Conservation (phyloP, 2,888 invertebrate species). For the Melieria crassipennis region DNA sequence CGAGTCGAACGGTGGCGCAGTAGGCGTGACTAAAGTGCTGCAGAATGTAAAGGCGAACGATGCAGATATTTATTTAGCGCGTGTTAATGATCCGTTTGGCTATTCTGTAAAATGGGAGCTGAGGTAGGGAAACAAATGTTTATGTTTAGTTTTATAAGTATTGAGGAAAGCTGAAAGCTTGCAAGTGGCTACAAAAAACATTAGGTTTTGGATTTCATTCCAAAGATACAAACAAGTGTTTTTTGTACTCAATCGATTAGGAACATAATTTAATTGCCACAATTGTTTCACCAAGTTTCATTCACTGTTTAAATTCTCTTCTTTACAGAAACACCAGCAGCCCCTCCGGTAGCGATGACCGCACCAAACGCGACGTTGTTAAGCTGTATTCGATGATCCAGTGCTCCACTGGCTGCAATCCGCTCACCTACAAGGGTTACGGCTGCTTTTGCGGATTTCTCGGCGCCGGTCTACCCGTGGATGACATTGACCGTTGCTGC, state of each 20-base stretch:
- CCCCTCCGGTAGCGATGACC: constrained; percentile 55
- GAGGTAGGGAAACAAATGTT: constrained; percentile 44
- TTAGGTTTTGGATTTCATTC: too few relatives aligned
- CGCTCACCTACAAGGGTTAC: constrained; percentile 84
- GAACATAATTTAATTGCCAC: background rate
- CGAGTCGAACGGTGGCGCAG: background rate
- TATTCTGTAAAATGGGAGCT: constrained; percentile 62
- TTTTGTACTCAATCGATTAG: too few relatives aligned
- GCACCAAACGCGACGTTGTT: constrained; percentile 78
- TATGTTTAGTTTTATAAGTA: background rate
- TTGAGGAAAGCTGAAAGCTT: constrained; percentile 4
- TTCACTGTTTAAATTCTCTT: background rate
- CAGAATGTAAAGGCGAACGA: constrained; percentile 38
- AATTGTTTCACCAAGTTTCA: background rate
- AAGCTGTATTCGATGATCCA: constrained; percentile 88
- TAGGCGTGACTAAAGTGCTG: background rate
- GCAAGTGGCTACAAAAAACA: background rate
- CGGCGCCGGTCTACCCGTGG: constrained; percentile 80
- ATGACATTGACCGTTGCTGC: constrained; percentile 84
- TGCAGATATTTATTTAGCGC: constrained; percentile 57
- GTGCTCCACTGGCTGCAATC: constrained; percentile 87
- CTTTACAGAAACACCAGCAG: constrained; percentile 16
- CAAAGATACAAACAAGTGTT: too few relatives aligned
- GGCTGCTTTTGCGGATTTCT: constrained; percentile 91
- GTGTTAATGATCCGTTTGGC: constrained; percentile 64